Conservation (phyloP, 2,797 vertebrate species). For the Scolopax rusticola region DNA sequence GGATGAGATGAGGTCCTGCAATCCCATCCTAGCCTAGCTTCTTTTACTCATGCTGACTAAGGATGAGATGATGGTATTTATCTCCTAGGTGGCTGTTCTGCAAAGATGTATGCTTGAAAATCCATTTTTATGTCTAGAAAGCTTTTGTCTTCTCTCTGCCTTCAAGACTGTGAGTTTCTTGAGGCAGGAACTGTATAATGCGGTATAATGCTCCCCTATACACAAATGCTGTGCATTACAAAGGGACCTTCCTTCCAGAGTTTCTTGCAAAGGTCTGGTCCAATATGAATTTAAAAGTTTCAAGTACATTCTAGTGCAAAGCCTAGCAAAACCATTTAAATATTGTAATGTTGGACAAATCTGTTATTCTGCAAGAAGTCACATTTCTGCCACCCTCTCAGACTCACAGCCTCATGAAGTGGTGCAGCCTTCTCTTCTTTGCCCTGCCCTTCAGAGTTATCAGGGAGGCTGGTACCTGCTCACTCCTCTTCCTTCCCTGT, state of each 20-base stretch:
- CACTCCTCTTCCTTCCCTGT: neutral
- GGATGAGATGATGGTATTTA: neutral
- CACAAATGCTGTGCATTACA: neutral
- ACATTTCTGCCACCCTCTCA: neutral
- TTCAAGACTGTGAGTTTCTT: neutral
- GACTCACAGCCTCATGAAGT: neutral
- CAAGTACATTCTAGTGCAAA: neutral
- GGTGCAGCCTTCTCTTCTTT: neutral
- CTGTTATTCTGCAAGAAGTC: neutral
- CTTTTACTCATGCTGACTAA: neutral
- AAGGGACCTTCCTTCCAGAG: neutral
- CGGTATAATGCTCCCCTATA: neutral
- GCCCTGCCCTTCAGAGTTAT: neutral
- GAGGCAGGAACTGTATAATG: neutral
- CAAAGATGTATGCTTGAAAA: neutral
- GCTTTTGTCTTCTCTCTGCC: neutral
- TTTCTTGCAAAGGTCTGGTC: neutral
- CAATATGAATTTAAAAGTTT: neutral
- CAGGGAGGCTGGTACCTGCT: neutral
- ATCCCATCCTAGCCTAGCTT: neutral
- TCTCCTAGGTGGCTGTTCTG: neutral
- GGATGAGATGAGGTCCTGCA: neutral
- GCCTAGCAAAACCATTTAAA: neutral
- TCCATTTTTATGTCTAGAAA: neutral
- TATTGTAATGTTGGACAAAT: neutral